phyloP scores from a whole-genome alignment of 1,140 invertebrate species.

The Hestina assimilis region DNA sequence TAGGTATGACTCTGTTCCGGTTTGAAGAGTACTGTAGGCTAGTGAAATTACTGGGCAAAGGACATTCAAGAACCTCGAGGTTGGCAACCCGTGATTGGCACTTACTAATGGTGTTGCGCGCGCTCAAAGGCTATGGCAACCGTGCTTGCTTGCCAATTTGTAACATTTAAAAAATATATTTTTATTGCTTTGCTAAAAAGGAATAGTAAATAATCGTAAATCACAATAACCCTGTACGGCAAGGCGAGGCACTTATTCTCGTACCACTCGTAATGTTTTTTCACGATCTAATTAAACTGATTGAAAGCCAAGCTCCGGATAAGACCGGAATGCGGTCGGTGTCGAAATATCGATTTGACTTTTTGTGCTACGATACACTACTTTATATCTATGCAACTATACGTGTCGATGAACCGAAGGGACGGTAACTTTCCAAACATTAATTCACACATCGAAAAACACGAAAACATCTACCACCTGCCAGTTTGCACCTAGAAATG shows the following conservation, averaged over 20 bases:
- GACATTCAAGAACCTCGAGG: too few relatives aligned
- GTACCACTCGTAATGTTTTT: slow-evolving; percentile 40
- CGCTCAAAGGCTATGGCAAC: too few relatives aligned
- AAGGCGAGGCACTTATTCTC: slow-evolving; percentile 22
- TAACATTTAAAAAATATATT: background rate
- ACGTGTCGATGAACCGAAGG: slow-evolving; percentile 20
- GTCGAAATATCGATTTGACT: slow-evolving; percentile 60
- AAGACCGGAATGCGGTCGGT: slow-evolving; percentile 56
- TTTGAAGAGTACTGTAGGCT: too few relatives aligned
- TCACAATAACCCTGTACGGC: slow-evolving; percentile 21
- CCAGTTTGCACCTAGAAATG: slow-evolving; percentile 33
- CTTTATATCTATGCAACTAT: slow-evolving; percentile 32
- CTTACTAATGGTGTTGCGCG: too few relatives aligned
- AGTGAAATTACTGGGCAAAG: too few relatives aligned
- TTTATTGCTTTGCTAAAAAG: slow-evolving; percentile 11
- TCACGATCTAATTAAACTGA: slow-evolving; percentile 65
- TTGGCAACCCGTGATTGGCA: too few relatives aligned
- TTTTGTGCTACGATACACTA: slow-evolving; percentile 46
- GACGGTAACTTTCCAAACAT: slow-evolving; percentile 34
- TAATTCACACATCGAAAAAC: slow-evolving; percentile 42
- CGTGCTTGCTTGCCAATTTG: background rate
- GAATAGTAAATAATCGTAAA: slow-evolving; percentile 28
- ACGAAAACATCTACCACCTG: slow-evolving; percentile 44
- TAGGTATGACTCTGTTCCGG: too few relatives aligned
- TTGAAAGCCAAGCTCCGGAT: slow-evolving; percentile 54